Conservation (phyloP, 2,888 invertebrate species). For the Drosophila picticornis region DNA sequence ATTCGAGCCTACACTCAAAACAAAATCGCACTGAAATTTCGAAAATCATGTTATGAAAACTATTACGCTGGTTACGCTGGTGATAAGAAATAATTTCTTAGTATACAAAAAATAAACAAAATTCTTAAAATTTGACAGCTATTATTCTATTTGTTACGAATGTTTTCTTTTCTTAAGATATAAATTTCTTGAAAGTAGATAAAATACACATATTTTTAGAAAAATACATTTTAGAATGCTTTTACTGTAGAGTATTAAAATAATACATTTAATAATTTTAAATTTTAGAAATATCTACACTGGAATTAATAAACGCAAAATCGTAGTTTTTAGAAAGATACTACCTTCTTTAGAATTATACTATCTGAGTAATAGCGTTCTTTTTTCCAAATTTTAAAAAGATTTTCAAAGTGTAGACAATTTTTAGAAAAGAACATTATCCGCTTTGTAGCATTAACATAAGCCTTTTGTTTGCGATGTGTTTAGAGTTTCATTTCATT, state of each 20-base stretch:
- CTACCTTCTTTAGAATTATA: background rate
- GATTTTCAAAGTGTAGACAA: background rate
- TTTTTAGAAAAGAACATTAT: background rate
- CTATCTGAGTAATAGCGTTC: background rate
- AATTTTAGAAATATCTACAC: background rate
- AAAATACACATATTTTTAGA: background rate
- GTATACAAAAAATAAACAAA: no score
- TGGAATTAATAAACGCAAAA: background rate
- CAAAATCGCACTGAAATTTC: background rate
- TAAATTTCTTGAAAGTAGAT: background rate
- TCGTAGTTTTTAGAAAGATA: background rate
- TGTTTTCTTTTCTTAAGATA: background rate
- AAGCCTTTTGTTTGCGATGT: background rate
- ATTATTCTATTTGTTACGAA: background rate
- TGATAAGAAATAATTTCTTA: background rate
- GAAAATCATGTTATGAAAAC: background rate
- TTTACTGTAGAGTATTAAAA: background rate
- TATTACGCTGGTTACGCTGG: background rate
- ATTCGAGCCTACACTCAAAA: background rate
- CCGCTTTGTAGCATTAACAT: background rate
- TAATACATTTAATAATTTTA: background rate
- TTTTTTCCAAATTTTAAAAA: no score
- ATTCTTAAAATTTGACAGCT: no score
- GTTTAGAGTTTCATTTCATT: background rate
- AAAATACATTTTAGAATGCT: background rate